phyloP scores from a whole-genome alignment of 2,888 invertebrate species.

The Mythimna loreyi region DNA sequence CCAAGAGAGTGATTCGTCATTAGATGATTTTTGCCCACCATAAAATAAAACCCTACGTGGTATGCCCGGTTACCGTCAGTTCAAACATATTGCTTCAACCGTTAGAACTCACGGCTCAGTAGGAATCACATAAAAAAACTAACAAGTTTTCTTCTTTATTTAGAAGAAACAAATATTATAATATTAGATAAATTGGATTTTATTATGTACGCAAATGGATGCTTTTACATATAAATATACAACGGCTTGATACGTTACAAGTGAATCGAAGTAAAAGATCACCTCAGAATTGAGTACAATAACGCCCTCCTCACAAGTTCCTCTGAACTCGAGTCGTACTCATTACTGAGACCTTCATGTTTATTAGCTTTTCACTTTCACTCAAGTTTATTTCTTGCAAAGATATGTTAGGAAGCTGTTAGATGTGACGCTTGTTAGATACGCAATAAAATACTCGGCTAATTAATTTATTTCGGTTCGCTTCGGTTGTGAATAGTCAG shows the following conservation, averaged over 20 bases:
- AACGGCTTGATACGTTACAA: neutral
- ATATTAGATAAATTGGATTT: neutral
- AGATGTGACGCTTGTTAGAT: neutral
- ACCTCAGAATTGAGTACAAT: slow-evolving; percentile 23
- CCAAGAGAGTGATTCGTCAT: too few relatives aligned
- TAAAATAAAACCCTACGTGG: too few relatives aligned
- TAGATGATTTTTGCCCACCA: too few relatives aligned
- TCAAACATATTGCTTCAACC: too few relatives aligned
- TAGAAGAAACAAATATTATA: too few relatives aligned
- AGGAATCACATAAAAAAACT: neutral
- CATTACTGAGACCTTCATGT: slow-evolving; percentile 46
- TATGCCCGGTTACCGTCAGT: too few relatives aligned
- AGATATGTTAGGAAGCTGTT: slow-evolving; percentile 24
- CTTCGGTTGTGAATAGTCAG: neutral
- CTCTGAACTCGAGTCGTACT: slow-evolving; percentile 23
- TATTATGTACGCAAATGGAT: neutral
- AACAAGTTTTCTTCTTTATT: neutral
- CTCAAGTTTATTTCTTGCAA: slow-evolving; percentile 14
- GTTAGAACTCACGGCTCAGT: too few relatives aligned
- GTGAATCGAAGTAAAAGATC: neutral
- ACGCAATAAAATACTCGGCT: neutral
- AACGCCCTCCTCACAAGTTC: slow-evolving; percentile 37
- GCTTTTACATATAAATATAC: neutral
- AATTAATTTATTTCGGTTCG: neutral
- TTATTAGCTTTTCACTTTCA: slow-evolving; percentile 26